Base-by-base conservation (phyloP, 2,888 invertebrate species). In the Pseudolycoriella hygida region DNA sequence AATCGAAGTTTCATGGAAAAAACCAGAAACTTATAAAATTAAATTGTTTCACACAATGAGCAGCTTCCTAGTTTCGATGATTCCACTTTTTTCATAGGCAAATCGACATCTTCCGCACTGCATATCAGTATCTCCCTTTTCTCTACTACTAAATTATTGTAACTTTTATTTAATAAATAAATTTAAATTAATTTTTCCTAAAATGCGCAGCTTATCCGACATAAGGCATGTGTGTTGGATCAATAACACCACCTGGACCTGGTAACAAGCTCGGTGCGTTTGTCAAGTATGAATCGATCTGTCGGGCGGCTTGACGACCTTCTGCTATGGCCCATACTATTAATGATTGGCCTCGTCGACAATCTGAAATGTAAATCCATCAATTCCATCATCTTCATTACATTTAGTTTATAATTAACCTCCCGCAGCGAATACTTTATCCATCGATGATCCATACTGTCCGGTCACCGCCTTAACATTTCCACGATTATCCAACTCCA, bases 251-350 rank as follows among this genome's bases (percentile, higher is more conserved):
- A 25, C 97, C 97, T 2, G 88, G 82, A 17, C 90, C 93, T 3
- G 97, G 93, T 46, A 98, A 72, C 5, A 77, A 74, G 4, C 93
- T 88, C 30, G 69, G 68, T 44, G 57, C 54, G n/a, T 76, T 76
- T 56, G 77, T 77, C 14, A 98, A 74, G 65, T 76, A 83, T 45
- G 80, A 70, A 62, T 98, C 98, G 2, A 97, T 82, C 54, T 90
- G 86, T 39, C 93, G 72, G 12, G 98, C 98, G 8, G 94, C 96
- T 67, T 93, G 96, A n/a, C 98, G 74, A 2, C 98, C 98, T 64
- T 98, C 98, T 0, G 88, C 74, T 51, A 98, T 98, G 17, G 97
- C 98, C 90, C 96, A 97, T 8, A 98, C 98, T 3, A 98, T 94
- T 47, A 98, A 70, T 0, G 96, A 96, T 61, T 98, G 98, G n/a